phyloP scores from a whole-genome alignment of 1,140 invertebrate species.

The Monomorium pharaonis region DNA sequence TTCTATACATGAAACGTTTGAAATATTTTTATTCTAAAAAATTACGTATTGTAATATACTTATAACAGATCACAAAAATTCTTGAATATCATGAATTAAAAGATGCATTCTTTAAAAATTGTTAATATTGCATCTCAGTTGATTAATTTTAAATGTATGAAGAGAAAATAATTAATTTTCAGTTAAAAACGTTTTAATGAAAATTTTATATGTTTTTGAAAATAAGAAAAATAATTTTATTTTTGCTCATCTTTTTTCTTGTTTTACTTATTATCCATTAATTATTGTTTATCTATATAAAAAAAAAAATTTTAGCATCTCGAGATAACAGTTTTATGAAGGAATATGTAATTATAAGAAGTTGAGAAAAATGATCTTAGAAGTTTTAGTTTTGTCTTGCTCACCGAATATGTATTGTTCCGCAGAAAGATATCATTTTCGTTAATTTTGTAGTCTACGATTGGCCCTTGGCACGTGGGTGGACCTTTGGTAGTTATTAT shows the following conservation, averaged over 20 bases:
- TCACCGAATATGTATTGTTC: slow-evolving; percentile 60
- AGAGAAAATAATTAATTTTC: background rate
- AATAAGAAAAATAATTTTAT: background rate
- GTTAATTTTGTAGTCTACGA: slow-evolving; percentile 65
- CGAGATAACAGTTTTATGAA: background rate
- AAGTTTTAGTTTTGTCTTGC: slow-evolving; percentile 7
- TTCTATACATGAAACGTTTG: background rate
- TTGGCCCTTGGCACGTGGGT: slow-evolving; percentile 53
- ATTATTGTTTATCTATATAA: background rate
- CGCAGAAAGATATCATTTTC: background rate
- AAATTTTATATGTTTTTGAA: background rate
- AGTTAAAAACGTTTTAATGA: background rate
- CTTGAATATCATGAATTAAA: background rate
- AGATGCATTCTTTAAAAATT: background rate
- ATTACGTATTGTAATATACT: background rate
- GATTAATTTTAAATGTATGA: background rate
- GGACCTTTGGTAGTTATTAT: slow-evolving; percentile 19
- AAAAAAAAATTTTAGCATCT: background rate
- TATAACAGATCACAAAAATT: background rate
- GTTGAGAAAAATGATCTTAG: background rate
- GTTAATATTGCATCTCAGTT: background rate
- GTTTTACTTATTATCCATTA: background rate
- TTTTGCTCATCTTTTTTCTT: background rate
- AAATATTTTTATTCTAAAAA: background rate
- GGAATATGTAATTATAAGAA: background rate